These are phyloP conservation scores for Anastrepha ludens DNA, from an alignment of 1,140 invertebrate species.

Conservation along the genomic window DNA sequence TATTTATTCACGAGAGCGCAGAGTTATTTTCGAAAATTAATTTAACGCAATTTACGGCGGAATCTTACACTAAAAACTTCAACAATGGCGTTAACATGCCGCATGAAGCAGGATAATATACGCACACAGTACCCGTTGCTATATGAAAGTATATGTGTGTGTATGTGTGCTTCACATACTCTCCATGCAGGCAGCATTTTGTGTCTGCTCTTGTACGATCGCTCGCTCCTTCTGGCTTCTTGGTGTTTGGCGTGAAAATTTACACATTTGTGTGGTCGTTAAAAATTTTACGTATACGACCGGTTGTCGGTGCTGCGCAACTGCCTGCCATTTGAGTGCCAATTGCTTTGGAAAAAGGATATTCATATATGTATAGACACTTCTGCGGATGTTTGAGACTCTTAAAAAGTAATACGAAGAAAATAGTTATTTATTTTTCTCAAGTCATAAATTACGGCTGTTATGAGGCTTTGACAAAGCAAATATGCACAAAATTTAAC, in stretches of 20 bases:
- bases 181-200: not conserved
- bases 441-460: not conserved
- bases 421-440: not conserved
- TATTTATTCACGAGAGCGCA: not conserved
- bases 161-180: not conserved
- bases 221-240: not conserved
- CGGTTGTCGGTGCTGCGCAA: not conserved
- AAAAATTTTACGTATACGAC: constrained; percentile 39
- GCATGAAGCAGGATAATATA: not conserved
- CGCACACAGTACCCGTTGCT: not conserved
- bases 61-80: constrained; percentile 42
- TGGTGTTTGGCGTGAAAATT: constrained; percentile 31
- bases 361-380: not conserved
- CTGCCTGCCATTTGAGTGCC: constrained; percentile 15
- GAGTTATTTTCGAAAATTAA: constrained; percentile 47
- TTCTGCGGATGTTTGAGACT: not conserved
- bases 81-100: constrained; percentile 31
- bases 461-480: not conserved
- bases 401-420: not conserved
- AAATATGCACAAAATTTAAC: not conserved
- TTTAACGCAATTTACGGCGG: constrained; percentile 36
- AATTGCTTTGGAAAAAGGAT: constrained; percentile 11
- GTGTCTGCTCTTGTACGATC: not conserved
- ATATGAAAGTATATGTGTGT: not conserved
- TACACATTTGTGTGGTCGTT: constrained; percentile 34